phyloP scores from a whole-genome alignment of 2,113 vertebrate genomes.

The Malurus melanocephalus region DNA sequence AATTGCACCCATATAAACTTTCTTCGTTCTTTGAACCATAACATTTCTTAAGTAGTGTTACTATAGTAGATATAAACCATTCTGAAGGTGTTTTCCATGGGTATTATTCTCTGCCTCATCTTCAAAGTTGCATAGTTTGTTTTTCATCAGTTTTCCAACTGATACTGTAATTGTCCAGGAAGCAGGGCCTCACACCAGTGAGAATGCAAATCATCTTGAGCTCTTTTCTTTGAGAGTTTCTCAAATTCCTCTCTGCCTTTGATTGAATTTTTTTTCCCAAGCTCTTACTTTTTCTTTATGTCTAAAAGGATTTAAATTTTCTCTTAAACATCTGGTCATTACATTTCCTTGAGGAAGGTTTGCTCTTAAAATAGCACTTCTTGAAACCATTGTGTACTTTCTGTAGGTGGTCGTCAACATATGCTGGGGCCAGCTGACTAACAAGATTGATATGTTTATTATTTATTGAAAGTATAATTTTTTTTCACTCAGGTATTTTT shows the following conservation, averaged over 20 bases:
- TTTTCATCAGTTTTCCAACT: not conserved
- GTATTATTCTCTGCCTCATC: not conserved
- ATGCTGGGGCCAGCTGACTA: not conserved
- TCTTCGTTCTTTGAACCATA: accelerated
- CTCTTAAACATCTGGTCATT: not conserved
- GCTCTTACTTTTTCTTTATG: not conserved
- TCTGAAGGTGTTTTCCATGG: not conserved
- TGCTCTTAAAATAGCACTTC: not conserved
- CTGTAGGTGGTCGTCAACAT: not conserved
- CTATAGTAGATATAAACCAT: not conserved
- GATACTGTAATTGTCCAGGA: not conserved
- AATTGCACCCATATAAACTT: not conserved
- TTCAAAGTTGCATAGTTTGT: not conserved
- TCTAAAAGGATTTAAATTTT: not conserved
- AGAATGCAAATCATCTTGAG: not conserved
- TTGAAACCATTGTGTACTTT: not conserved
- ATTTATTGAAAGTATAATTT: not conserved
- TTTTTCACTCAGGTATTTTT: not conserved
- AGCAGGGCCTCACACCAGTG: not conserved
- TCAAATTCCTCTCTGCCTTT: not conserved
- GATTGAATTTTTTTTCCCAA: not conserved
- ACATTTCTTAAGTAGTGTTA: not conserved
- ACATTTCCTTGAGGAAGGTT: not conserved
- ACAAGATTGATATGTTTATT: not conserved
- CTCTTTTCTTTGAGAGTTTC: not conserved